Evolutionary conservation across 64 coral and sea anemone species (phyloP).

Genomic region (Platygyra sinensis): DNA sequence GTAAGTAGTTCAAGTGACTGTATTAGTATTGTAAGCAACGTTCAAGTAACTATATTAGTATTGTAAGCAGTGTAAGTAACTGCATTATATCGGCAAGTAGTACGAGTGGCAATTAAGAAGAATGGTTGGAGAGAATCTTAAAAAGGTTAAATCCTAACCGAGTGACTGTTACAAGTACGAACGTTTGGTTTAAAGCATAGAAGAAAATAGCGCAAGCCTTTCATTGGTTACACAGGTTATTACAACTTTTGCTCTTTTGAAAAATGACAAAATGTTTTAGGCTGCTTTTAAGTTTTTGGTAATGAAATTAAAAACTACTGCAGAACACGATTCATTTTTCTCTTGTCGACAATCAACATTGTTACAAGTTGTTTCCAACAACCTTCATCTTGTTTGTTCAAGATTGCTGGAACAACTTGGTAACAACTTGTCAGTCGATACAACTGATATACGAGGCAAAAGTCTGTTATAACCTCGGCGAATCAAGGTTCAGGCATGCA

Average conservation of each 20-base stretch:
- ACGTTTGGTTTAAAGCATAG: not conserved
- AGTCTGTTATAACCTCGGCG: slow-evolving; percentile 34
- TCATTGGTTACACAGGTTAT: slow-evolving; percentile 1
- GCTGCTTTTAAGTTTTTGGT: slow-evolving; percentile 13
- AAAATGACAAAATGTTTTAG: not conserved
- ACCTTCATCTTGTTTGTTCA: not conserved
- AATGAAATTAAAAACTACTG: slow-evolving; percentile 58
- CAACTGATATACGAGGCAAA: slow-evolving; percentile 13
- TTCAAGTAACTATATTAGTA: no score
- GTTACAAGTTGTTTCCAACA: not conserved
- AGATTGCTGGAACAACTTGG: not conserved
- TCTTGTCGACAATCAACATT: not conserved
- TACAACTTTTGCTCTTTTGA: slow-evolving; percentile 33
- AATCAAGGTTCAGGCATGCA: slow-evolving; percentile 29
- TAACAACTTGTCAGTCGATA: not conserved
- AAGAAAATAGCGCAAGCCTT: not conserved
- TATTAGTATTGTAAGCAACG: no score
- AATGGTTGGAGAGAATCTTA: no score
- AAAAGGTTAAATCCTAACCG: no score
- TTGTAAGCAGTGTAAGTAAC: no score
- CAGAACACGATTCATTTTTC: slow-evolving; percentile 31
- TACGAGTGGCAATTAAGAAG: no score
- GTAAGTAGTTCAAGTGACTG: no score
- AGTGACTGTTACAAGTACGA: not conserved
- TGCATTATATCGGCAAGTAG: no score